Conservation (phyloP, 2,888 invertebrate species). For the Sicus ferrugineus region DNA sequence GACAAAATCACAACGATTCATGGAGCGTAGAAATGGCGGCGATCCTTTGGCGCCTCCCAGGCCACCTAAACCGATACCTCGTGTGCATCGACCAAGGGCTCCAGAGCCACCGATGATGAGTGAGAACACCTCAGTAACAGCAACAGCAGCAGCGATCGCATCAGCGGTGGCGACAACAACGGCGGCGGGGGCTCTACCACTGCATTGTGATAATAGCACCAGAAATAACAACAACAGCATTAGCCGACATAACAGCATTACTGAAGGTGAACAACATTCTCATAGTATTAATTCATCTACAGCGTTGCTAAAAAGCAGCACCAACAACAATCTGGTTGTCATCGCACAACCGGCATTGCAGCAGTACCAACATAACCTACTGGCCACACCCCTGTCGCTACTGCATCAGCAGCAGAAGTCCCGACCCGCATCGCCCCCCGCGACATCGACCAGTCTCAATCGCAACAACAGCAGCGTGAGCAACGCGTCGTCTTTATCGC, state of each 20-base stretch:
- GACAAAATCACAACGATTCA: constrained; percentile 63
- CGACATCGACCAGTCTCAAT: constrained; percentile 46
- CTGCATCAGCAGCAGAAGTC: constrained; percentile 39
- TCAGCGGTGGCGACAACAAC: constrained; percentile 41
- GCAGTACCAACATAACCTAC: constrained; percentile 14
- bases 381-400: constrained; percentile 21
- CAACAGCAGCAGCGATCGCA: constrained; percentile 40
- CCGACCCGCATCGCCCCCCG: constrained; percentile 43
- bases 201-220: constrained; percentile 44
- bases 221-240: constrained; percentile 44
- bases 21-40: constrained; percentile 81
- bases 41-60: constrained; percentile 77
- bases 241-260: constrained; percentile 41
- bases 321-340: constrained; percentile 31
- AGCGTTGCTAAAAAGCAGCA: constrained; percentile 43
- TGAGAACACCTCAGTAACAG: constrained; percentile 43
- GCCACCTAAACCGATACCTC: constrained; percentile 78
- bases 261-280: constrained; percentile 44
- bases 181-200: constrained; percentile 48
- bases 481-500: constrained; percentile 54
- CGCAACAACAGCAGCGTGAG: constrained; percentile 58
- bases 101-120: constrained; percentile 68
- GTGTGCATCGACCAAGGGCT: constrained; percentile 71
- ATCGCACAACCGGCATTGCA: constrained; percentile 17
- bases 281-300: constrained; percentile 48